Percentiles rank a stretch among this genome's conserved stretches.
phyloP scores from a whole-genome alignment of 2,888 invertebrate species.

The Rutpela maculata region DNA sequence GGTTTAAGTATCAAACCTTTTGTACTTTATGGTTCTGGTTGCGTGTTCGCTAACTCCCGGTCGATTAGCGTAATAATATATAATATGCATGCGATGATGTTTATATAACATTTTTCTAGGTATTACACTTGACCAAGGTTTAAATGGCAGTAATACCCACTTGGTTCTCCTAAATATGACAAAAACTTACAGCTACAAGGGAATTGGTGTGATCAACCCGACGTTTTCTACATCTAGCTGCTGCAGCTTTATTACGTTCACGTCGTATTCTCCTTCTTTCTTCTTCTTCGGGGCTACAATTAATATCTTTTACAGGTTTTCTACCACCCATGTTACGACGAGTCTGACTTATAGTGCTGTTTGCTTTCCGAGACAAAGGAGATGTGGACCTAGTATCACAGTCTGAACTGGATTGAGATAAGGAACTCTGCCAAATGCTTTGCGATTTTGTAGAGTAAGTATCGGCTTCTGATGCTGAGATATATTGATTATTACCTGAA shows the following conservation, averaged over 20 bases:
- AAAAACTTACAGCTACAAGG: constrained; percentile 81
- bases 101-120: too few species aligned
- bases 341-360: constrained; percentile 66
- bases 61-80: too few species aligned
- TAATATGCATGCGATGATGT: too few species aligned
- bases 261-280: constrained; percentile 90
- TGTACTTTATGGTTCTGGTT: too few species aligned
- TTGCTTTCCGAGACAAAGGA: constrained; percentile 63
- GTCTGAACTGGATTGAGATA: constrained; percentile 71
- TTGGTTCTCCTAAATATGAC: background rate
- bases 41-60: too few species aligned
- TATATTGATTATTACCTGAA: constrained; percentile 73
- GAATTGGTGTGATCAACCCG: constrained; percentile 96
- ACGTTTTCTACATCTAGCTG: constrained; percentile 96
- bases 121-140: too few species aligned
- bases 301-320: constrained; percentile 84
- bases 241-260: constrained; percentile 97
- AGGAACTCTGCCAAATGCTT: constrained; percentile 70
- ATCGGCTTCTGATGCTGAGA: constrained; percentile 71
- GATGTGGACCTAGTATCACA: constrained; percentile 70
- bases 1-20: too few species aligned
- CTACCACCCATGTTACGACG: constrained; percentile 90
- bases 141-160: too few species aligned
- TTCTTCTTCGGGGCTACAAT: constrained; percentile 93
- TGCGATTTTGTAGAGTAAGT: constrained; percentile 67